Conservation (phyloP, 2,113 vertebrate species). For the Zosterops hypoxanthus region DNA sequence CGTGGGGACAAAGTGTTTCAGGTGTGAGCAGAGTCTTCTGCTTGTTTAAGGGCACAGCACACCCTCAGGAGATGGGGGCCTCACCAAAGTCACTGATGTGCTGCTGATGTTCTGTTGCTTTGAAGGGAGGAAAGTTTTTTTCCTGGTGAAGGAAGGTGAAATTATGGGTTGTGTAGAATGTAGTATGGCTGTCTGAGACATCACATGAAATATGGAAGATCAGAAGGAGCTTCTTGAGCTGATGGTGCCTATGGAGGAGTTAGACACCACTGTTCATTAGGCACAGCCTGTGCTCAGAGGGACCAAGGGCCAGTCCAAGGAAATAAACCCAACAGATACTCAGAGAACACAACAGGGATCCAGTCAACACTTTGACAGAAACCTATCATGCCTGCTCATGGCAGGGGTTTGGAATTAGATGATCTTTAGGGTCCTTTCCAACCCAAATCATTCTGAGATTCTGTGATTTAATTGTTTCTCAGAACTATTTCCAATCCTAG, state of each 20-base stretch:
- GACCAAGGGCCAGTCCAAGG: background rate
- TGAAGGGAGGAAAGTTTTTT: background rate
- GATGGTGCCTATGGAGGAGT: background rate
- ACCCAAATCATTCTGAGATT: background rate
- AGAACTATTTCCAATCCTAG: background rate
- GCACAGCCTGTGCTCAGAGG: background rate
- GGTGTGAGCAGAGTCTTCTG: background rate
- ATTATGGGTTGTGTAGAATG: background rate
- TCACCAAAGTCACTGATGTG: rapidly evolving
- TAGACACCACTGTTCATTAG: background rate
- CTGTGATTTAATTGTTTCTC: background rate
- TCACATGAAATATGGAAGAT: background rate
- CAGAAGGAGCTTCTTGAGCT: background rate
- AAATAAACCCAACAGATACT: background rate
- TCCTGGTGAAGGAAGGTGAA: background rate
- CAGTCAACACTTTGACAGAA: background rate
- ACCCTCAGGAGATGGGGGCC: rapidly evolving
- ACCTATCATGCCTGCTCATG: background rate
- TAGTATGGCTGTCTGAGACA: background rate
- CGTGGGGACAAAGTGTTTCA: background rate
- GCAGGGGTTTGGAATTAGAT: background rate
- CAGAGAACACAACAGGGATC: background rate
- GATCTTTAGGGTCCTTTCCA: background rate
- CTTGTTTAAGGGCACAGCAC: background rate
- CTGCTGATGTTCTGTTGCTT: background rate